Evolutionary conservation across 2,113 vertebrate genomes (phyloP).

Genomic region (Eulacestoma nigropectus): DNA sequence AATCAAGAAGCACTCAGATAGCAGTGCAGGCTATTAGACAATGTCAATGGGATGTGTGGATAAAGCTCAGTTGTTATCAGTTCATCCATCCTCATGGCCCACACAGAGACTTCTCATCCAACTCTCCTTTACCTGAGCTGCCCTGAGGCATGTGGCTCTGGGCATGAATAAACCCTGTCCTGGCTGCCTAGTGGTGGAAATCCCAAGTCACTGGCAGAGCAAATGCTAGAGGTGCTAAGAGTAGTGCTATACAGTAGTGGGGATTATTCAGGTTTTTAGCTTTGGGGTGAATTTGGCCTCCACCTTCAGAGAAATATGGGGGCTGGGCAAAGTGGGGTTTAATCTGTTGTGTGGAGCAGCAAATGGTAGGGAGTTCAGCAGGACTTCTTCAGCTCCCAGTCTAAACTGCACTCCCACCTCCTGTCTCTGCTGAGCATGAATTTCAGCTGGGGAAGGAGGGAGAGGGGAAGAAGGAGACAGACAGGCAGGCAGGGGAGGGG

Average conservation of each 20-base stretch:
- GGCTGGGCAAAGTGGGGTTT: neutral
- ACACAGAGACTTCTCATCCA: neutral
- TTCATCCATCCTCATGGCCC: neutral
- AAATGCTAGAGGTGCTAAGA: neutral
- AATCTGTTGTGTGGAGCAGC: neutral
- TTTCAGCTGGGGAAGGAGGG: neutral
- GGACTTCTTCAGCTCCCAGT: neutral
- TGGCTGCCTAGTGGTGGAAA: neutral
- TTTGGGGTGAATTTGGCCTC: neutral
- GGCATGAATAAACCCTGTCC: neutral
- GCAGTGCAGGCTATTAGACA: neutral
- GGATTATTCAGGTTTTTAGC: neutral
- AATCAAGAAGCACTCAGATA: neutral
- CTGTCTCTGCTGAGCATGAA: neutral
- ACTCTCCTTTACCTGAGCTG: neutral
- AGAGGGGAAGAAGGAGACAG: neutral
- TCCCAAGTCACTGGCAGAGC: neutral
- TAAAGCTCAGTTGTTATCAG: neutral
- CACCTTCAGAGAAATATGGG: neutral
- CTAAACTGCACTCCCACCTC: neutral
- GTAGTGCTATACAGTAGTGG: neutral
- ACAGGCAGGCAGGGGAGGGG: neutral
- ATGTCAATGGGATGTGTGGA: neutral
- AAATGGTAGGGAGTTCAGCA: neutral
- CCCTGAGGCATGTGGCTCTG: neutral